Base-by-base conservation (phyloP, 1,140 invertebrate species). In the Notospermus geniculatus region DNA sequence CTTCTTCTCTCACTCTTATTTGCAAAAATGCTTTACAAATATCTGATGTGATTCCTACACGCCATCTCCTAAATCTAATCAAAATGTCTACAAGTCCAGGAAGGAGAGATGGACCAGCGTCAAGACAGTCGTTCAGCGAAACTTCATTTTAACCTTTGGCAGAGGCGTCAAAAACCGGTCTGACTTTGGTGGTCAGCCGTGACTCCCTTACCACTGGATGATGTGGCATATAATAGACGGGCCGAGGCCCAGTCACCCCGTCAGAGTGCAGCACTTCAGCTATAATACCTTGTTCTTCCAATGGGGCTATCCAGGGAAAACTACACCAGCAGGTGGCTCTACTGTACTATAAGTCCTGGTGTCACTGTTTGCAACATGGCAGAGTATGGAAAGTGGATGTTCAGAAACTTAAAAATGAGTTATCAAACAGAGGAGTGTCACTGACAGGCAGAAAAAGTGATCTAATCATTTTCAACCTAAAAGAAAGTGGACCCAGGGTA, bases 211-310 rank as follows among this genome's bases (percentile, higher is more conserved):
- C n/a, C n/a, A n/a, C n/a, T n/a, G n/a, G n/a, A 70, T 57, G 63
- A 72, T 84, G 83, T 1, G 82, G 79, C 7, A 83, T 74, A 79
- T 84, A 75, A 74, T 30, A 53, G 50, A 53, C 22, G 25, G 50
- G 50, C 11, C 11, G 22, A n/a, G n/a, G n/a, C 9, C 17, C 11
- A 9, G 9, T 7, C 50, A 9, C 22, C 9, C 11, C 17, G 11
- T 11, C 50, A 53, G 17, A 11, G 22, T 17, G 11, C 17, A 23
- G 9, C 17, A 11, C 50, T 23, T 53, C 50, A 11, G 17, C 50
- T 11, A 53, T 53, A 9, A 53, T 11, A 53, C 50, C 50, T 9
- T 53, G 11, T 13, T 11, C 11, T 9, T 11, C 9, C 11, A 11
- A 23, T n/a, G n/a, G n/a, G n/a, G n/a, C n/a, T n/a, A n/a, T n/a